Percentiles rank a stretch among this genome's conserved stretches.
These are phyloP conservation scores for Xenus cinereus DNA, from an alignment of 2,113 vertebrate genomes.

Conservation along the genomic window DNA sequence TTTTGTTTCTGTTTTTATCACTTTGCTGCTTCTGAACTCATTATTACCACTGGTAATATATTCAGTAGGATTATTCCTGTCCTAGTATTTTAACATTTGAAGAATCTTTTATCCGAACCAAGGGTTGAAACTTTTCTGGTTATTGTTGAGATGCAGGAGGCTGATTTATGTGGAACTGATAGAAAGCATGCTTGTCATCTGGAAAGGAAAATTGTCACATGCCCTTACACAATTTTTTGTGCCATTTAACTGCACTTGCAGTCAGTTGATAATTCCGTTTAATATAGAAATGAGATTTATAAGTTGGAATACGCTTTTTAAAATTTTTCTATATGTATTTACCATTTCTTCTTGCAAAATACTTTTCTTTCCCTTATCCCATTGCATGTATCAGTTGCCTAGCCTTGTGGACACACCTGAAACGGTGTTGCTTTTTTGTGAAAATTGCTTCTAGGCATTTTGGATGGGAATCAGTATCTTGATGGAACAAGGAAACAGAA, in stretches of 20 bases:
- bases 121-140: rapidly evolving
- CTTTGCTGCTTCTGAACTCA: neutral
- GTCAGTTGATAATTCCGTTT: neutral
- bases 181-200: neutral
- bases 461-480: neutral
- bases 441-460: neutral
- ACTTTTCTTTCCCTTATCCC: neutral
- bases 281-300: neutral
- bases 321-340: neutral
- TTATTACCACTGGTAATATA: neutral
- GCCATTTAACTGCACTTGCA: neutral
- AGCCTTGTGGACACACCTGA: neutral
- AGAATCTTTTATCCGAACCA: neutral
- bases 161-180: neutral
- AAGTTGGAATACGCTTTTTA: neutral
- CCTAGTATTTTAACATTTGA: neutral
- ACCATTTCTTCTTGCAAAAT: neutral
- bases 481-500: neutral
- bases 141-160: neutral
- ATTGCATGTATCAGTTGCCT: neutral
- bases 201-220: neutral
- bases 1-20: neutral
- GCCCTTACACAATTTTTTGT: neutral
- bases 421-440: neutral
- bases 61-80: neutral